These are phyloP conservation scores for Neodiprion virginianus DNA, from an alignment of 1,140 invertebrate genomes.

Conservation along the genomic window DNA sequence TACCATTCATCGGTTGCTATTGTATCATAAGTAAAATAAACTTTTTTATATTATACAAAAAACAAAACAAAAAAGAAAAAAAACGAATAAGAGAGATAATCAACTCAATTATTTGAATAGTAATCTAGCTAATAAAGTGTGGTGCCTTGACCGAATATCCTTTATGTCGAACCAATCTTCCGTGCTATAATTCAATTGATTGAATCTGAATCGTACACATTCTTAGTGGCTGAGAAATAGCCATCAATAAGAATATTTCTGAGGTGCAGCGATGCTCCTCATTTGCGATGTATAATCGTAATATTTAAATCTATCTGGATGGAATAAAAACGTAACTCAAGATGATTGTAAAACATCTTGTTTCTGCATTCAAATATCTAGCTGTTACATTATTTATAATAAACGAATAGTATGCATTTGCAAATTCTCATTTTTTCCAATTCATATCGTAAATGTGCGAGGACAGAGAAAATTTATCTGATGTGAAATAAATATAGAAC, in stretches of 20 bases:
- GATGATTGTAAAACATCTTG: too few relatives aligned
- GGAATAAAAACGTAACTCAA: background rate
- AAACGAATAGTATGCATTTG: too few relatives aligned
- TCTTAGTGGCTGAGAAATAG: background rate
- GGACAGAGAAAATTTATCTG: too few relatives aligned
- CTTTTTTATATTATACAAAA: conserved; percentile 29
- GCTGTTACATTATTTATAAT: too few relatives aligned
- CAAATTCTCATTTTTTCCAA: too few relatives aligned
- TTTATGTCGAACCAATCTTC: background rate
- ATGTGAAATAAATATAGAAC: too few relatives aligned
- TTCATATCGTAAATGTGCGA: too few relatives aligned
- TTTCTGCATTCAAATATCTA: too few relatives aligned
- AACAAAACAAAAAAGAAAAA: background rate
- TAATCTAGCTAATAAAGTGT: conserved; percentile 32
- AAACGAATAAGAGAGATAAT: conserved; percentile 20
- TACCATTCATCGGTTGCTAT: background rate
- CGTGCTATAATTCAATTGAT: background rate
- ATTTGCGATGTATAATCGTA: conserved; percentile 1
- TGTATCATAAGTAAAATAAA: conserved; percentile 17
- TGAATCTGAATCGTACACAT: background rate
- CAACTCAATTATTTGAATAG: conserved; percentile 32
- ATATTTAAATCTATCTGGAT: background rate
- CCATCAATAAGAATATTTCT: background rate
- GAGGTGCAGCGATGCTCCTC: too few relatives aligned
- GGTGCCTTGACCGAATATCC: conserved; percentile 36